Base-by-base conservation (phyloP, 1,140 invertebrate species). In the Drosophila sturtevanti region DNA sequence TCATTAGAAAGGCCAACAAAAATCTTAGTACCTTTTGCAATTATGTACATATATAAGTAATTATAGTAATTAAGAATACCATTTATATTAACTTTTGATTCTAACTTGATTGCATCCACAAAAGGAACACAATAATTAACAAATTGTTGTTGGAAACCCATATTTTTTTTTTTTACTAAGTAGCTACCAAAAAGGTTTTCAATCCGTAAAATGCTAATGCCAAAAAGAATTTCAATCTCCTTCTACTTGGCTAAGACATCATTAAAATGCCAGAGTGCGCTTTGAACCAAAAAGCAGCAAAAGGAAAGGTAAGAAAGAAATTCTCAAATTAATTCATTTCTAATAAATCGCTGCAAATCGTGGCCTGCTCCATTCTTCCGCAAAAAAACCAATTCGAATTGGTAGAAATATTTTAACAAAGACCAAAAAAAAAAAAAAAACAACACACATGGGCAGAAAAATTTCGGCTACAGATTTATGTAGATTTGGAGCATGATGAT, bases 251-350 rank as follows among this genome's bases (percentile, higher is more conserved):
- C 41, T 21, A 48, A 48, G 73, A 70, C 84, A 77, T 87, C 82
- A 87, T 87, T 87, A 87, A 87, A 87, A 87, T 87, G 84, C 82
- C 72, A 63, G 60, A 68, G 64, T 41, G 34, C 41, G 58, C 67
- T 38, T 10, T 52, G 35, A 55, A 52, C 34, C 72, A 80, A 68
- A 68, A 38, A 52, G 48, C 64, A n/a, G n/a, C 27, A 48, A 21
- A 48, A 48, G 41, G 41, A 48, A 48, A 48, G 38, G 16, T n/a
- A 31, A 12, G 11, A 35, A 21, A 48, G 31, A 79, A 81, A 81
- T 87, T 80, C 77, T 79, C 68, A 87, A 87, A 89, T 89, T 87
- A 87, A 87, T 87, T 87, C 84, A 89, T 87, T 87, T 87, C 41
- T 87, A 87, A 87, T 87, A 87, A 87, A 86, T 87, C 82, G 51